Evolutionary conservation across 2,113 vertebrate genomes (phyloP).

Genomic region (Melanocharis versteri): DNA sequence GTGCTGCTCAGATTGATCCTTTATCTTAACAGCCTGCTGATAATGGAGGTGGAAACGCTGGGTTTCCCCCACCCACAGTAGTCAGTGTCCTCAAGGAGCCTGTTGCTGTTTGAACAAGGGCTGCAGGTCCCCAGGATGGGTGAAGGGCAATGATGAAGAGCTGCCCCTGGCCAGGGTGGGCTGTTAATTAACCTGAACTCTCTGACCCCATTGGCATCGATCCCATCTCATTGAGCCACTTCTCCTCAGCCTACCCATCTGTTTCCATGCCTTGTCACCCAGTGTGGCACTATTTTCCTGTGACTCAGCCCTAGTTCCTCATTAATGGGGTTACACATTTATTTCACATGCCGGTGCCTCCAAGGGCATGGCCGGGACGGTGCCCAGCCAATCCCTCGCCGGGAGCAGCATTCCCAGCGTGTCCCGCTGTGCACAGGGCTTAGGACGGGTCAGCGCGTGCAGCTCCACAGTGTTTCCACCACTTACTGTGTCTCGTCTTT

Average conservation of each 20-base stretch:
- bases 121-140: not conserved
- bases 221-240: not conserved
- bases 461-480: not conserved
- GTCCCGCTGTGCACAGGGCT: rapidly evolving
- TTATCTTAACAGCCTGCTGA: not conserved
- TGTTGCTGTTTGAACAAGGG: not conserved
- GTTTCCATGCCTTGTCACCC: not conserved
- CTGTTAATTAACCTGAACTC: slow-evolving; percentile 3
- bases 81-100: not conserved
- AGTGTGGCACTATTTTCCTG: not conserved
- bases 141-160: not conserved
- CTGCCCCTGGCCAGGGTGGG: not conserved
- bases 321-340: not conserved
- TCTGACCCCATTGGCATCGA: not conserved
- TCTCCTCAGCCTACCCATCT: not conserved
- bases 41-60: rapidly evolving
- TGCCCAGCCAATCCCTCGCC: rapidly evolving
- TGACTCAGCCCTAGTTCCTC: slow-evolving; percentile 53
- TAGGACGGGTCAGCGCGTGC: rapidly evolving
- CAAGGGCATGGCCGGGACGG: rapidly evolving
- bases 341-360: not conserved
- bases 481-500: not conserved
- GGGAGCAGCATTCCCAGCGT: rapidly evolving
- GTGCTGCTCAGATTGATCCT: not conserved
- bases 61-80: not conserved